Evolutionary conservation across 1,140 invertebrate genomes (phyloP).

Genomic region (Neoseiulus cucumeris): DNA sequence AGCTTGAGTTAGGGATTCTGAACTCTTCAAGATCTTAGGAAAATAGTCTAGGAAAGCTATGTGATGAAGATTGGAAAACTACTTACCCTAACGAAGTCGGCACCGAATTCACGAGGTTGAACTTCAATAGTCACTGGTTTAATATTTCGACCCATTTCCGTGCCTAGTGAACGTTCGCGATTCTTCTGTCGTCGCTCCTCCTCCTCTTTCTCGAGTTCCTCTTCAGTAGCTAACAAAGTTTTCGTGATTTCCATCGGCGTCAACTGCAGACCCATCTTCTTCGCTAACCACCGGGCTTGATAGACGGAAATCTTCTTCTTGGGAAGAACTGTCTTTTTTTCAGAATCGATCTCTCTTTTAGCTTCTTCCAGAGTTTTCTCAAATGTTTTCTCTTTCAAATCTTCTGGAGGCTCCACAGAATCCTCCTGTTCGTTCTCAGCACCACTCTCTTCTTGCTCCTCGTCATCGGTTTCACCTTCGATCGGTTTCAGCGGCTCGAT

Average conservation of each 20-base stretch:
- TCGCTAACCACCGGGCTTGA: constrained; percentile 4
- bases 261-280: not conserved
- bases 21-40: no score
- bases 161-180: constrained; percentile 9
- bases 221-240: constrained; percentile 2
- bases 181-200: constrained; percentile 20
- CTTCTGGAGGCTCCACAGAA: not conserved
- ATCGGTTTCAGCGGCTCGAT: constrained; percentile 23
- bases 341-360: not conserved
- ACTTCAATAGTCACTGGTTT: no score
- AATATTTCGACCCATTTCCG: no score
- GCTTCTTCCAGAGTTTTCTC: no score
- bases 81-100: no score
- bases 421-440: constrained; percentile 20
- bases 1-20: no score
- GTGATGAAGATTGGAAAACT: no score
- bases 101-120: no score
- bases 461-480: constrained; percentile 29
- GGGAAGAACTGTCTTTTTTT: not conserved
- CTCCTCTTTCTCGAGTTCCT: constrained; percentile 18
- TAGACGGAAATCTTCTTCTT: constrained; percentile 5
- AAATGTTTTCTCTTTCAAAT: no score
- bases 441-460: constrained; percentile 19
- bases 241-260: constrained; percentile 7
- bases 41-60: no score